These are phyloP conservation scores for Palythoa heliodiscus DNA, from an alignment of 92 coral and sea anemone species.

Conservation along the genomic window DNA sequence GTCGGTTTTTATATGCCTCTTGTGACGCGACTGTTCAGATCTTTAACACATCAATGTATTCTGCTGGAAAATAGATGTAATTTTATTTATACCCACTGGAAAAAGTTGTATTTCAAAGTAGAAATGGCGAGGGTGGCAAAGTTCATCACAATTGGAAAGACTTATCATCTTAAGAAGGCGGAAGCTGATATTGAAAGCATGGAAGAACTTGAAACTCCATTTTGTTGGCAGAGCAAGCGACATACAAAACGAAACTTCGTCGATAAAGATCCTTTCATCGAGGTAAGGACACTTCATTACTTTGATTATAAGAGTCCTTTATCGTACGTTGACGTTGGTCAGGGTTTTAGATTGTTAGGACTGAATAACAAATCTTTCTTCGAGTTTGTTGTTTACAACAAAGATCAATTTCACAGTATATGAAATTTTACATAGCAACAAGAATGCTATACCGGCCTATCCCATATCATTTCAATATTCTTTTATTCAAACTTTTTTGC, in stretches of 20 bases:
- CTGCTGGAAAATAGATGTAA: background rate
- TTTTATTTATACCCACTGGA: background rate
- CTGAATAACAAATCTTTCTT: background rate
- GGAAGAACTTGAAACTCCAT: background rate
- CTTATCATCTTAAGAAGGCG: background rate
- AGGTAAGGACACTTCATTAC: background rate
- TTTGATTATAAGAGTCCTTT: background rate
- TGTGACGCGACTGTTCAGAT: background rate
- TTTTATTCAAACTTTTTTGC: background rate
- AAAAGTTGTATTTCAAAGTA: background rate
- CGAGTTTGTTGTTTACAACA: background rate
- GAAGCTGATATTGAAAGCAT: background rate
- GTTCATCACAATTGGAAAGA: background rate
- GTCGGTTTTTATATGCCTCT: background rate
- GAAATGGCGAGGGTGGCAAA: constrained; percentile 12
- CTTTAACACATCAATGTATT: background rate
- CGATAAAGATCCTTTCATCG: background rate
- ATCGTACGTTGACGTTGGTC: background rate
- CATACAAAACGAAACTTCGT: background rate
- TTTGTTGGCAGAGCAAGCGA: background rate
- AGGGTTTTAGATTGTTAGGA: background rate
- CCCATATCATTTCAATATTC: background rate
- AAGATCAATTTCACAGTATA: background rate
- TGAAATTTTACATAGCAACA: background rate
- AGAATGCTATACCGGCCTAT: background rate